Conservation (phyloP, 2,797 vertebrate species). For the Sebastes taczanowskii region DNA sequence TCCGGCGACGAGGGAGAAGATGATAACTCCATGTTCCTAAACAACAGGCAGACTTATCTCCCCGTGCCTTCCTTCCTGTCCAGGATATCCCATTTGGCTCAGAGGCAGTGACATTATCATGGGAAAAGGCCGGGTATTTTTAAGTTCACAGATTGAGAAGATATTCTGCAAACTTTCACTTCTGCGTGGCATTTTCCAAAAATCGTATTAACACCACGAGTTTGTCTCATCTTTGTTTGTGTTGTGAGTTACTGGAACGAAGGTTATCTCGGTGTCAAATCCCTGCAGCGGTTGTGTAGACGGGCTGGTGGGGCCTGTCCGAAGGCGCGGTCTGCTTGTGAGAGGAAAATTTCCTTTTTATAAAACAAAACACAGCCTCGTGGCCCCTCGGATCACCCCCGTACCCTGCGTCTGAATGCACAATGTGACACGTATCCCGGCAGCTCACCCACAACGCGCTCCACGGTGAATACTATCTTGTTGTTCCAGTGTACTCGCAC, state of each 20-base stretch:
- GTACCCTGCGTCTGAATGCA: constrained; percentile 37
- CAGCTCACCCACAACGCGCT: constrained; percentile 22
- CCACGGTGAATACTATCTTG: constrained; percentile 33
- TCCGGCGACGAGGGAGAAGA: not conserved
- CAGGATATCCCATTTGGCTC: constrained; percentile 59
- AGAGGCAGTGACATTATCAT: constrained; percentile 27
- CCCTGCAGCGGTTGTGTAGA: constrained; percentile 27
- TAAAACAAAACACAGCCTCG: constrained; percentile 56
- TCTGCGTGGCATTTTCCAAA: constrained; percentile 1
- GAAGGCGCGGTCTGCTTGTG: constrained; percentile 34
- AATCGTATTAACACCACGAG: constrained; percentile 13
- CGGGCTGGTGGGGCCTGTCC: constrained; percentile 26
- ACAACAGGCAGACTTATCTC: constrained; percentile 70
- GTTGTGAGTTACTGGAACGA: constrained; percentile 1
- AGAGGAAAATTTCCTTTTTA: constrained; percentile 58
- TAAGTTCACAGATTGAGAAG: constrained; percentile 8
- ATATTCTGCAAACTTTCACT: constrained; percentile 27
- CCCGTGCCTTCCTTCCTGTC: constrained; percentile 55
- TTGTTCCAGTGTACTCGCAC: constrained; percentile 32
- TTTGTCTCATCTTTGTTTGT: constrained; percentile 8
- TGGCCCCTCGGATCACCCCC: constrained; percentile 37
- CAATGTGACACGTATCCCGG: constrained; percentile 23
- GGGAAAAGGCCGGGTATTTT: constrained; percentile 3
- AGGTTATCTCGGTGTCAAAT: constrained; percentile 49
- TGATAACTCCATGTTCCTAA: constrained; percentile 69